These are phyloP conservation scores for Notechis scutatus DNA, from an alignment of 2,113 vertebrate species.

Conservation along the genomic window DNA sequence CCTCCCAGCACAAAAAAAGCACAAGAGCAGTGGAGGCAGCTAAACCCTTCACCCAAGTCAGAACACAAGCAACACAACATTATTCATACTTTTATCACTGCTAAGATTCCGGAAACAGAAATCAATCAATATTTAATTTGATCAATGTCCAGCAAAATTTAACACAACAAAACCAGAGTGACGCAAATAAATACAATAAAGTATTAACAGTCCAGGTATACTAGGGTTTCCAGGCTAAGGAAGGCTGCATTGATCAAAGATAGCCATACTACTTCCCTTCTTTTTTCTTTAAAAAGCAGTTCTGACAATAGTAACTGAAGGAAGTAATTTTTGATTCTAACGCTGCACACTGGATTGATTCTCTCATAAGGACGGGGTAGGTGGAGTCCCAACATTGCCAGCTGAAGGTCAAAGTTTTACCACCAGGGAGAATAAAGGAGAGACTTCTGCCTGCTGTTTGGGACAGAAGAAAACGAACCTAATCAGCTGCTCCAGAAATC, in stretches of 20 bases:
- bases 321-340: background rate
- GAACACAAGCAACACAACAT: background rate
- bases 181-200: background rate
- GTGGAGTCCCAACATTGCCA: background rate
- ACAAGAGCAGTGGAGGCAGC: background rate
- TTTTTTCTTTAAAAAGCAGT: background rate
- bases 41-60: background rate
- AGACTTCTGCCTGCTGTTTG: fast-evolving
- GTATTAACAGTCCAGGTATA: background rate
- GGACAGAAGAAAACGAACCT: background rate
- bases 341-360: background rate
- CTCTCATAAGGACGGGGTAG: background rate
- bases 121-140: background rate
- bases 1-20: background rate
- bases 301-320: fast-evolving
- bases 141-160: background rate
- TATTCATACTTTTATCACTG: background rate
- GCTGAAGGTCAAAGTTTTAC: background rate
- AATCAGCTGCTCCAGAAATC: background rate
- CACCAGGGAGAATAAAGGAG: background rate
- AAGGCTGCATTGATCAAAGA: background rate
- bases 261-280: background rate
- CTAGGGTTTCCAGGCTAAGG: background rate
- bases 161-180: background rate
- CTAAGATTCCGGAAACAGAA: background rate